Conservation (phyloP, 2,797 vertebrate genomes). For the Falco berigora region DNA sequence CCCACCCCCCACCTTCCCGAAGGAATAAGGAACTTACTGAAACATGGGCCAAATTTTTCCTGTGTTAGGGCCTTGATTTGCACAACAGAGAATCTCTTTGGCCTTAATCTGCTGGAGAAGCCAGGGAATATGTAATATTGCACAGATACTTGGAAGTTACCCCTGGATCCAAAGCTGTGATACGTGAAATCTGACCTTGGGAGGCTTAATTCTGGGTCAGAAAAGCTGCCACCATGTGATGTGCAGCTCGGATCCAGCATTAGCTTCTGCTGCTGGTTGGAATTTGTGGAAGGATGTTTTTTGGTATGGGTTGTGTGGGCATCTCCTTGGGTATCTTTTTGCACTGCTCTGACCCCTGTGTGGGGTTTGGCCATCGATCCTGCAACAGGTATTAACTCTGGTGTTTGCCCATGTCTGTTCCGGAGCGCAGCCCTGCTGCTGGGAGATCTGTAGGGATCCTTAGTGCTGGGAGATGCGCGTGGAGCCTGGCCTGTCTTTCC, state of each 20-base stretch:
- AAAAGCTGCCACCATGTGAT: background rate
- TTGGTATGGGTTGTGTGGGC: accelerated
- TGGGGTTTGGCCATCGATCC: background rate
- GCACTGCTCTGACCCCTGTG: accelerated
- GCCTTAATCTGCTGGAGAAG: background rate
- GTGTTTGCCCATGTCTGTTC: background rate
- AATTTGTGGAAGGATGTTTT: background rate
- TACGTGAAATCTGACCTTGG: background rate
- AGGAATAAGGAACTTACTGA: background rate
- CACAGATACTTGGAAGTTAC: background rate
- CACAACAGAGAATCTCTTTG: background rate
- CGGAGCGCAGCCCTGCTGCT: background rate
- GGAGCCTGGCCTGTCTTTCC: background rate
- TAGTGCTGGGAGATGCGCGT: accelerated
- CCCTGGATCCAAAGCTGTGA: background rate
- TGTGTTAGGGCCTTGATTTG: background rate
- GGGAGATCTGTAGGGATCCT: background rate
- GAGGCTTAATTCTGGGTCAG: background rate
- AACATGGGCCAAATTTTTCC: background rate
- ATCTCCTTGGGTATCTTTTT: background rate
- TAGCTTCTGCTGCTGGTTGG: background rate
- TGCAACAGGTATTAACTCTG: background rate
- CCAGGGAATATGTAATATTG: background rate
- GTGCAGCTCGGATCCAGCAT: background rate
- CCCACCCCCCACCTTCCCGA: background rate